These are phyloP conservation scores for Eilema griseolum DNA, from an alignment of 2,888 invertebrate genomes.

Conservation along the genomic window DNA sequence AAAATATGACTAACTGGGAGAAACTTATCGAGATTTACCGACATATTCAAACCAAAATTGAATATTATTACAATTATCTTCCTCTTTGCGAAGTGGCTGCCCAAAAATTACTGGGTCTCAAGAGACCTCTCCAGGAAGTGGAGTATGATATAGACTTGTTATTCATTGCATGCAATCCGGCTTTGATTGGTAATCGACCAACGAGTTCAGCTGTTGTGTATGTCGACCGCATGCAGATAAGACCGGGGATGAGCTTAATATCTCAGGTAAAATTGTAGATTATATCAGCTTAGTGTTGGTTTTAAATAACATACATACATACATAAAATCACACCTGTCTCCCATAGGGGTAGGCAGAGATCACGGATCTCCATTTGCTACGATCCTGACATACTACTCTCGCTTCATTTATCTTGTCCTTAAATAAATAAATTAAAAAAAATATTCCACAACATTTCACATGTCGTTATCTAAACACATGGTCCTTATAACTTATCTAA, in stretches of 20 bases:
- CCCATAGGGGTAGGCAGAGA: no score
- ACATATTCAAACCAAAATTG: conserved; percentile 67
- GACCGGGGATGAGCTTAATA: conserved; percentile 63
- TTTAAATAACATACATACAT: no score
- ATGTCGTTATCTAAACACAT: no score
- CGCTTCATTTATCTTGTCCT: no score
- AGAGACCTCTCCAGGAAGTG: conserved; percentile 70
- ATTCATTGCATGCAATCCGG: conserved; percentile 74
- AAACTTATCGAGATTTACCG: conserved; percentile 71
- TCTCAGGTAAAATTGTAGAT: conserved; percentile 62
- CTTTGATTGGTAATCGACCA: conserved; percentile 76
- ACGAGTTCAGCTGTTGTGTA: conserved; percentile 71
- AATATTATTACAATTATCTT: conserved; percentile 74
- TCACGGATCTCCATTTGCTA: no score
- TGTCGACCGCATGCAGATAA: conserved; percentile 78
- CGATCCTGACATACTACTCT: no score
- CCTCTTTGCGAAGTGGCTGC: conserved; percentile 74
- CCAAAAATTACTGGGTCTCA: conserved; percentile 71
- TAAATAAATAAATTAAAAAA: no score
- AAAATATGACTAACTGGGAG: conserved; percentile 76
- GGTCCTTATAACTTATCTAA: no score
- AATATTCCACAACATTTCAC: no score
- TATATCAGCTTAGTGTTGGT: neutral
- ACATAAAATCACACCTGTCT: no score
- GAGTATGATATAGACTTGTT: conserved; percentile 80